Base-by-base conservation (phyloP, 2,888 invertebrate species). In the Epiblema foenella region DNA sequence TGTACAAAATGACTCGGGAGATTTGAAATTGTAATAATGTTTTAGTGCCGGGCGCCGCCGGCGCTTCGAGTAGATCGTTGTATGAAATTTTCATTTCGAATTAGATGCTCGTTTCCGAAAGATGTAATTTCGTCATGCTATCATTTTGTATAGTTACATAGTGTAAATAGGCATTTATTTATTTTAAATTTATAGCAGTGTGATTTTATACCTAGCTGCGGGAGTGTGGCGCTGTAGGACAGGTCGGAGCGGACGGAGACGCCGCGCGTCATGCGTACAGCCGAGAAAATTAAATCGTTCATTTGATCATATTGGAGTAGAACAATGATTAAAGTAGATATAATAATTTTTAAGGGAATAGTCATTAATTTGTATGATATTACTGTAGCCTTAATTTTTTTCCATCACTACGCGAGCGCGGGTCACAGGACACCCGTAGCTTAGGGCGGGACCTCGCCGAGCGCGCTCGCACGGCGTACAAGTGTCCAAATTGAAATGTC, bases 121-220 rank as follows among this genome's bases (percentile, higher is more conserved):
- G 87, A 85, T 90, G 91, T 92, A 89, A 90, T 90, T 90, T 92
- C 81, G 89, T 88, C 90, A 90, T 91, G 89, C 91, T 91, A 90
- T 91, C 91, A 89, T 92, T 92, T 92, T 93, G 93, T 93, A 93
- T 93, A 93, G 92, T 89, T 89, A 91, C 90, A 91, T 93, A 93
- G 93, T 93, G 93, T 93, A 93, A 92, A 93, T 93, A 93, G 93
- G 93, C 93, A 93, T 93, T 93, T 93, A 93, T 93, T 93, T 93
- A 93, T 93, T 93, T 91, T 92, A 91, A 92, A 93, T 90, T 91
- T 87, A 91, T 90, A 90, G 91, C 93, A 88, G 91, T 89, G 91
- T 91, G 91, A 87, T 90, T 90, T 90, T 89, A 91, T 91, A 91
- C 90, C 89, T 90, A 89, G 90, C 89, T 89, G 90, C 89, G 91